Percentiles rank a stretch among this genome's conserved stretches.
Conservation (phyloP, 2,113 vertebrate genomes). For the Lycaon pictus region DNA sequence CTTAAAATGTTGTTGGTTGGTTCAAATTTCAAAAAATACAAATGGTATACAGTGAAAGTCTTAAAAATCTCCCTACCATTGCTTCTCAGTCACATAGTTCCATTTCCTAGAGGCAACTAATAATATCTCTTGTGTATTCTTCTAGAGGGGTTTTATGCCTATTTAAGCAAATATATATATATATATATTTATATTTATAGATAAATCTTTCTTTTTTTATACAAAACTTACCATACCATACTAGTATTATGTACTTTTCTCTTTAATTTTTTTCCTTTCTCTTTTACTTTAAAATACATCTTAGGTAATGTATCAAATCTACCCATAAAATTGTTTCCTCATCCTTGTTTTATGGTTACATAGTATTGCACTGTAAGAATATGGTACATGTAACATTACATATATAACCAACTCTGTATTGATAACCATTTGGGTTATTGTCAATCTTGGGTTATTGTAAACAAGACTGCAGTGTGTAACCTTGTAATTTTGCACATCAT, state of each 20-base stretch:
- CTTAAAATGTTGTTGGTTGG: neutral
- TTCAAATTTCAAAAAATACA: slow-evolving; percentile 42
- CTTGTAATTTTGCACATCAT: neutral
- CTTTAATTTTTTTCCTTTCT: neutral
- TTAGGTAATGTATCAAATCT: neutral
- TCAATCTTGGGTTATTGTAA: slow-evolving; percentile 9
- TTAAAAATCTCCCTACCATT: neutral
- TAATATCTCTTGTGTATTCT: neutral
- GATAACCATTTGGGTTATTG: neutral
- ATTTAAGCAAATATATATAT: slow-evolving; percentile 20
- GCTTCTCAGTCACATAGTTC: neutral
- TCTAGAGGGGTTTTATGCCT: neutral
- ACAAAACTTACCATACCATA: neutral
- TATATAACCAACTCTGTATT: slow-evolving; percentile 10
- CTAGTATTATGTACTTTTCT: neutral
- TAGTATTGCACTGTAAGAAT: neutral
- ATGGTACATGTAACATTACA: neutral
- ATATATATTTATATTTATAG: neutral
- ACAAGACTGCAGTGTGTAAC: neutral
- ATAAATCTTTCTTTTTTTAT: neutral
- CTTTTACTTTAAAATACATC: slow-evolving; percentile 44
- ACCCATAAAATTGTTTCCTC: neutral
- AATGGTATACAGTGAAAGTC: neutral
- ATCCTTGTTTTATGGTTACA: slow-evolving; percentile 28
- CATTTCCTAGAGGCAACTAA: neutral